These are phyloP conservation scores for Bombus turneri DNA, from an alignment of 1,140 invertebrate species.

Conservation along the genomic window DNA sequence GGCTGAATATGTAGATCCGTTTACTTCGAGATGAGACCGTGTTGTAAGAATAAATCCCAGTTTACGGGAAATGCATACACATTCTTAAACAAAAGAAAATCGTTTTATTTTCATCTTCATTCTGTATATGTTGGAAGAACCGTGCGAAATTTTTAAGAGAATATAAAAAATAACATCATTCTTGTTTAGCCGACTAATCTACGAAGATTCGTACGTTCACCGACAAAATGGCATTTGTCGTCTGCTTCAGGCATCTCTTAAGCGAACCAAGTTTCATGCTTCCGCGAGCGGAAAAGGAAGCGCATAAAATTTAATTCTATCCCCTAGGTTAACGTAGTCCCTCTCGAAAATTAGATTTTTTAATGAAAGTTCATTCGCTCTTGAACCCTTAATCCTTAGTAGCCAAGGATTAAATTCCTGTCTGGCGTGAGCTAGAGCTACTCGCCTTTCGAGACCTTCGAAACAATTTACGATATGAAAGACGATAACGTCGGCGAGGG, in stretches of 20 bases:
- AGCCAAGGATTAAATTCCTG: conserved; percentile 63
- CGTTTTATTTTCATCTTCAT: not conserved
- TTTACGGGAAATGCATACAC: not conserved
- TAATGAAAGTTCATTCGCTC: conserved; percentile 67
- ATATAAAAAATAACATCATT: not conserved
- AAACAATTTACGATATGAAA: conserved; percentile 50
- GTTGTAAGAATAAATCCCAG: conserved; percentile 27
- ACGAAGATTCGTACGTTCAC: not conserved
- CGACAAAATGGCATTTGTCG: conserved; percentile 3
- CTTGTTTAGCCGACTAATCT: conserved; percentile 19
- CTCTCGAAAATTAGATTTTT: conserved; percentile 68
- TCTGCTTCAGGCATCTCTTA: conserved; percentile 13
- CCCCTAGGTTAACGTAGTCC: conserved; percentile 60
- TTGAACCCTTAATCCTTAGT: conserved; percentile 50
- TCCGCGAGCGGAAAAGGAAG: conserved; percentile 62
- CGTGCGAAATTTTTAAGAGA: not conserved
- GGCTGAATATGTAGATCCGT: conserved; percentile 57
- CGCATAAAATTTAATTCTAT: conserved; percentile 65
- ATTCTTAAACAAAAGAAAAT: not conserved
- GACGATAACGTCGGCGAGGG: not conserved
- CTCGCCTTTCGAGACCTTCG: conserved; percentile 21
- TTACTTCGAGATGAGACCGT: conserved; percentile 36
- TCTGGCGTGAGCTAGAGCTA: conserved; percentile 43
- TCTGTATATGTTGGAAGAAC: not conserved
- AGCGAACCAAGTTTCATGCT: conserved; percentile 59